Conservation (phyloP, 2,797 vertebrate species). For the Anguilla obscura region DNA sequence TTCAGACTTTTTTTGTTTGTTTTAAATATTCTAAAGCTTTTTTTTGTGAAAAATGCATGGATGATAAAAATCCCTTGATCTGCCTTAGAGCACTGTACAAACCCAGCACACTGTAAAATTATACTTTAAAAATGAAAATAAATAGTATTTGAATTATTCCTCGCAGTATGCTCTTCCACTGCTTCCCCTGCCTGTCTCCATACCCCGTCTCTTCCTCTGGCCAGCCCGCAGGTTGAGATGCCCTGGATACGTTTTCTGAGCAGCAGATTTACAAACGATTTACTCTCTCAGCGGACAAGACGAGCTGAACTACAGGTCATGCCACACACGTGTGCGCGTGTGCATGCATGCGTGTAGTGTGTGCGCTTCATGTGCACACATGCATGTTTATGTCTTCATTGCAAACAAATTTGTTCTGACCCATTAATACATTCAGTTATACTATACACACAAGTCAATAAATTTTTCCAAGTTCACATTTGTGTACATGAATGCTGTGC, state of each 20-base stretch:
- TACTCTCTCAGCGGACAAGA: background rate
- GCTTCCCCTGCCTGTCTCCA: background rate
- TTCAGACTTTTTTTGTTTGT: constrained; percentile 39
- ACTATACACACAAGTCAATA: no score
- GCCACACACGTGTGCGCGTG: background rate
- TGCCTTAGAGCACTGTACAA: constrained; percentile 55
- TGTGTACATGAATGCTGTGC: no score
- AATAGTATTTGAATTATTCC: constrained; percentile 51
- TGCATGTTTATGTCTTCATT: background rate
- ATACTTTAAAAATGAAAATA: constrained; percentile 52
- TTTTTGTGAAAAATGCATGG: constrained; percentile 52
- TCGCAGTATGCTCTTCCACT: constrained; percentile 29
- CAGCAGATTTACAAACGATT: background rate
- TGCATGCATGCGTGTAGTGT: background rate
- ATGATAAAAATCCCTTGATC: constrained; percentile 46
- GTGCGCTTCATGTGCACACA: background rate
- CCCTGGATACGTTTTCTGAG: background rate
- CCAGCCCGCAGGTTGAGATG: background rate
- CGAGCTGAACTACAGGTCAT: background rate
- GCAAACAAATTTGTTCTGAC: no score
- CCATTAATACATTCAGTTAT: no score
- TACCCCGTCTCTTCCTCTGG: background rate
- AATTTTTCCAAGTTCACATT: no score
- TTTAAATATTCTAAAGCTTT: constrained; percentile 43
- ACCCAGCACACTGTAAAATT: constrained; percentile 58